A percentile compares a stretch with the other conserved stretches of the same genome.
These are phyloP conservation scores for Sebastes variabilis DNA, from an alignment of 2,797 vertebrate species.

Conservation along the genomic window DNA sequence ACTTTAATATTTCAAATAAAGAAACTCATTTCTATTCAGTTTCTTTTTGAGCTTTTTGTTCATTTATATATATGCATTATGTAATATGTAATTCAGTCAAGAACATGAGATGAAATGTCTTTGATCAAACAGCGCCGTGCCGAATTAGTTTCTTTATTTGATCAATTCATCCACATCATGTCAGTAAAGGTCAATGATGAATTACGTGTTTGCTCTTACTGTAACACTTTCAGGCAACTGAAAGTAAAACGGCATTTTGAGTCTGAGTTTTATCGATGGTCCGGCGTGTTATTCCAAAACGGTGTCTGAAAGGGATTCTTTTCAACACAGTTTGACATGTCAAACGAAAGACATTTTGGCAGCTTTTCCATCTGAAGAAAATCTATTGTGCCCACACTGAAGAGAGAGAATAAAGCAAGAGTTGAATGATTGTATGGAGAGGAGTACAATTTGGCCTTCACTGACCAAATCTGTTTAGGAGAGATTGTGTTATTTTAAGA, in stretches of 20 bases:
- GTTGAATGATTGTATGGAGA: neutral
- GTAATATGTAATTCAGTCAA: neutral
- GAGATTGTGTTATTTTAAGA: neutral
- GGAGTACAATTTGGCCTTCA: neutral
- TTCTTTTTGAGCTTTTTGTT: neutral
- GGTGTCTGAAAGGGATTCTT: neutral
- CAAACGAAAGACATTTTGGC: slow-evolving; percentile 11
- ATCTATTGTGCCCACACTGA: neutral
- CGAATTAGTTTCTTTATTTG: neutral
- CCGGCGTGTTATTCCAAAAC: neutral
- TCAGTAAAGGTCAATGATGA: neutral
- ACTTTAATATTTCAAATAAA: neutral
- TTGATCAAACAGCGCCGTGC: neutral
- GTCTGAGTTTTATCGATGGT: neutral
- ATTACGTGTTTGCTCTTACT: neutral
- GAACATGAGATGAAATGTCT: neutral
- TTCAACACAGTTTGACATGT: slow-evolving; percentile 7
- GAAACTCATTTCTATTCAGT: neutral
- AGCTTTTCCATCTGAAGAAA: slow-evolving; percentile 21
- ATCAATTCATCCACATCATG: neutral
- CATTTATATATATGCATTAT: neutral
- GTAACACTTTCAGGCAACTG: neutral
- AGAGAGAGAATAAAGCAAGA: neutral
- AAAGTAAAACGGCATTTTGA: neutral
- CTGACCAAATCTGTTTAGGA: neutral